phyloP scores from a whole-genome alignment of 2,797 vertebrate genomes.

The Clarias laeviceps region DNA sequence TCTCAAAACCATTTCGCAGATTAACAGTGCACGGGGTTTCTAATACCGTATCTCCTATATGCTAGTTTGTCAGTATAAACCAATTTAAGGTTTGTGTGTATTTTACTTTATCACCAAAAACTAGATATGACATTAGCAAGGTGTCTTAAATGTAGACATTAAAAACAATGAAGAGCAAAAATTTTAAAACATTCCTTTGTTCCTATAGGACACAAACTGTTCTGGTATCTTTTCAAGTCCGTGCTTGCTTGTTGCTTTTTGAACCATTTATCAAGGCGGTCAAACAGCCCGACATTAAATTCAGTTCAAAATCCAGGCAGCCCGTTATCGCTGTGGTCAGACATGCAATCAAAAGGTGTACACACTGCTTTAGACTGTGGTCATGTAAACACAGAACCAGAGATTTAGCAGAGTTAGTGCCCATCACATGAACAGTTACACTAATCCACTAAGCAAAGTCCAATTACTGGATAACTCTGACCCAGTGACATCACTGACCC shows the following conservation, averaged over 20 bases:
- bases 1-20: background rate
- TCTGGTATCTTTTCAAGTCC: background rate
- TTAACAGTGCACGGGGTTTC: too few relatives aligned
- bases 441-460: conserved; percentile 55
- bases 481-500: conserved; percentile 54
- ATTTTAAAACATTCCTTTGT: background rate
- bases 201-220: background rate
- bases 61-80: background rate
- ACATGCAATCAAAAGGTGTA: background rate
- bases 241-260: background rate
- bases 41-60: background rate
- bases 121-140: background rate
- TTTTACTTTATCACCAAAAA: too few relatives aligned
- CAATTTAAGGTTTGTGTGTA: background rate
- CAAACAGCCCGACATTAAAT: conserved; percentile 18
- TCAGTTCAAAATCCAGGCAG: background rate
- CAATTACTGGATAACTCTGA: conserved; percentile 71
- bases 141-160: background rate
- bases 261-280: conserved; percentile 23
- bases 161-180: background rate
- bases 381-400: background rate
- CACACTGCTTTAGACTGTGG: background rate
- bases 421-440: background rate
- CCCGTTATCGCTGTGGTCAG: background rate
- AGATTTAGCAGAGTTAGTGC: background rate